Percentiles rank a stretch among this genome's conserved stretches.
These are phyloP conservation scores for Pseudomyrmex sp. DNA, from an alignment of 1,140 invertebrate genomes.

Conservation along the genomic window DNA sequence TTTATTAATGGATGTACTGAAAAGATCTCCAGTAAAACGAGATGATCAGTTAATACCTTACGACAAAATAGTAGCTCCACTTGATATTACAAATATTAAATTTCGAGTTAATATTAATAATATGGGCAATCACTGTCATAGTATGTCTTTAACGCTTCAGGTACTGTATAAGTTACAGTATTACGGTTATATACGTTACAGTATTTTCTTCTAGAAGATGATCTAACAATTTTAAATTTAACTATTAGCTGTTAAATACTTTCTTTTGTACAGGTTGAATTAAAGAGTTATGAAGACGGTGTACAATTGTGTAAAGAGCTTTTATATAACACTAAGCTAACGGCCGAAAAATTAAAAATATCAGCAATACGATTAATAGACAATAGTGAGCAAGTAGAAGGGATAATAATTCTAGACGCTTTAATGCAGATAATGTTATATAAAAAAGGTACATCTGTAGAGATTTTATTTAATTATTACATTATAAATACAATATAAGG, in stretches of 20 bases:
- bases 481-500: background rate
- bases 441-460: slow-evolving; percentile 84
- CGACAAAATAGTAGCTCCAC: slow-evolving; percentile 90
- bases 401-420: slow-evolving; percentile 87
- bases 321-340: slow-evolving; percentile 90
- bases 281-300: slow-evolving; percentile 91
- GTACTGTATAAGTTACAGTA: slow-evolving; percentile 72
- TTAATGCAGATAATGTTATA: slow-evolving; percentile 88
- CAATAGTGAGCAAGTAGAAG: slow-evolving; percentile 90
- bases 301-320: slow-evolving; percentile 92
- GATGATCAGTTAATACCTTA: slow-evolving; percentile 87
- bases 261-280: slow-evolving; percentile 87
- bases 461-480: background rate
- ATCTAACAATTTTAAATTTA: background rate
- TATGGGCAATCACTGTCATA: slow-evolving; percentile 88
- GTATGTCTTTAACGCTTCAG: slow-evolving; percentile 86
- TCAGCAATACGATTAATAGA: slow-evolving; percentile 91
- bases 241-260: background rate
- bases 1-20: slow-evolving; percentile 89
- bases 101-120: slow-evolving; percentile 82
- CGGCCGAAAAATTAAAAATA: slow-evolving; percentile 90
- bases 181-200: background rate
- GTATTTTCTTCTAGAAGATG: slow-evolving; percentile 30
- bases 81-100: slow-evolving; percentile 90
- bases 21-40: slow-evolving; percentile 88